Conservation (phyloP, 2,797 vertebrate genomes). For the Acipenser oxyrinchus region DNA sequence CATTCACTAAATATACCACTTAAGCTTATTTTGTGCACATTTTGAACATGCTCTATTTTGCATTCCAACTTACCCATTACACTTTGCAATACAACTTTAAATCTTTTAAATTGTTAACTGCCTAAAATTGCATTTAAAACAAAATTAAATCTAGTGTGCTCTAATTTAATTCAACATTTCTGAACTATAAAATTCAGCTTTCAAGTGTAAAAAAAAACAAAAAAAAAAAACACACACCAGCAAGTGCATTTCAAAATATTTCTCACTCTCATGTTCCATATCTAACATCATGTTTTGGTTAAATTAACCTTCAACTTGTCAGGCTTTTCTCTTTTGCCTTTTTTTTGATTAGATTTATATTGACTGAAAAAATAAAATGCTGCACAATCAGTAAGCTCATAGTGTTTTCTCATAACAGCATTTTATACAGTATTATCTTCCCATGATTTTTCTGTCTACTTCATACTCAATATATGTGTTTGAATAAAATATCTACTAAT, state of each 20-base stretch:
- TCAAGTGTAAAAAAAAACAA: too few relatives aligned
- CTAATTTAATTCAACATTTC: constrained; percentile 28
- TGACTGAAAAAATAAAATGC: constrained; percentile 7
- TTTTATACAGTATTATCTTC: constrained; percentile 8
- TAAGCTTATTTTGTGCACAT: constrained; percentile 85
- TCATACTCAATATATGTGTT: constrained; percentile 7
- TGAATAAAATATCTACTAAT: constrained; percentile 10
- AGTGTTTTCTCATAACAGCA: constrained; percentile 9
- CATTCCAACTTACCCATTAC: constrained; percentile 78
- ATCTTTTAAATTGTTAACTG: background rate
- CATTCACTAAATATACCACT: constrained; percentile 72
- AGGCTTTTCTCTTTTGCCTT: constrained; percentile 1
- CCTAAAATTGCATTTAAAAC: constrained; percentile 33
- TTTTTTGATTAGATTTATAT: background rate
- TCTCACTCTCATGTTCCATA: too few relatives aligned
- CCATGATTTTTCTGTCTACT: constrained; percentile 12
- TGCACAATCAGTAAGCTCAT: constrained; percentile 8
- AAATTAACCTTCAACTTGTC: background rate
- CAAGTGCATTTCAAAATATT: constrained; percentile 15
- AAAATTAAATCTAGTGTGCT: constrained; percentile 15
- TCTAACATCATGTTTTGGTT: background rate
- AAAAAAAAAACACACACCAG: constrained; percentile 12
- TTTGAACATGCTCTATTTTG: constrained; percentile 85
- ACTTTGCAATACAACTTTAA: constrained; percentile 31
- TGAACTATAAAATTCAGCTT: constrained; percentile 19